Percentiles rank a stretch among this genome's conserved stretches.
phyloP scores from a whole-genome alignment of 2,888 invertebrate species.

The Tetranychus piercei region DNA sequence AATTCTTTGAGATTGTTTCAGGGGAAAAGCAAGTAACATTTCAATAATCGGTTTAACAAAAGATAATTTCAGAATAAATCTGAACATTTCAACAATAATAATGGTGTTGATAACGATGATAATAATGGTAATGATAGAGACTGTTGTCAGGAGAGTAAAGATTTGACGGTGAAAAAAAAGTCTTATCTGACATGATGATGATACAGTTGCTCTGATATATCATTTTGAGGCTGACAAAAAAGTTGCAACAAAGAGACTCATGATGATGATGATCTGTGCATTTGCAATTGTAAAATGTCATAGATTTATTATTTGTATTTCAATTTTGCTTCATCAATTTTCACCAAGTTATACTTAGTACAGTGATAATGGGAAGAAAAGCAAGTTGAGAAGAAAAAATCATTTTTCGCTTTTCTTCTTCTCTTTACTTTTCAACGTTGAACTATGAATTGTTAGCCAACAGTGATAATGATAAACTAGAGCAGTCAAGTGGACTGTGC shows the following conservation, averaged over 20 bases:
- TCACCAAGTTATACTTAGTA: no score
- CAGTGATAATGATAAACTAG: no score
- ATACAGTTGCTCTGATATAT: not conserved
- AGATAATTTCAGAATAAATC: not conserved
- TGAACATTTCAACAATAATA: not conserved
- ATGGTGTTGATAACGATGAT: not conserved
- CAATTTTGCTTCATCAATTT: not conserved
- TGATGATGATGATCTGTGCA: not conserved
- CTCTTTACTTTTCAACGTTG: no score
- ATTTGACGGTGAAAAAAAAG: not conserved
- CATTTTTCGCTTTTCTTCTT: no score
- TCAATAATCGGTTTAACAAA: not conserved
- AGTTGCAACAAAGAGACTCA: not conserved
- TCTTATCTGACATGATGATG: not conserved
- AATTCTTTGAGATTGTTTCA: not conserved
- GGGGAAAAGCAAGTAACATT: not conserved
- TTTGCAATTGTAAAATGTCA: not conserved
- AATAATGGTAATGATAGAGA: not conserved
- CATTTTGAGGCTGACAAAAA: not conserved
- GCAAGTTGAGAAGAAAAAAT: no score
- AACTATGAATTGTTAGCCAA: no score
- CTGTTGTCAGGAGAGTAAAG: not conserved
- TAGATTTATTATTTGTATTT: not conserved
- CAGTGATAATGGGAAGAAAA: no score
- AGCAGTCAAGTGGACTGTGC: no score